Percentiles rank a stretch among this genome's conserved stretches.
phyloP scores from a whole-genome alignment of 2,113 vertebrate genomes.

The Ptyas mucosa region DNA sequence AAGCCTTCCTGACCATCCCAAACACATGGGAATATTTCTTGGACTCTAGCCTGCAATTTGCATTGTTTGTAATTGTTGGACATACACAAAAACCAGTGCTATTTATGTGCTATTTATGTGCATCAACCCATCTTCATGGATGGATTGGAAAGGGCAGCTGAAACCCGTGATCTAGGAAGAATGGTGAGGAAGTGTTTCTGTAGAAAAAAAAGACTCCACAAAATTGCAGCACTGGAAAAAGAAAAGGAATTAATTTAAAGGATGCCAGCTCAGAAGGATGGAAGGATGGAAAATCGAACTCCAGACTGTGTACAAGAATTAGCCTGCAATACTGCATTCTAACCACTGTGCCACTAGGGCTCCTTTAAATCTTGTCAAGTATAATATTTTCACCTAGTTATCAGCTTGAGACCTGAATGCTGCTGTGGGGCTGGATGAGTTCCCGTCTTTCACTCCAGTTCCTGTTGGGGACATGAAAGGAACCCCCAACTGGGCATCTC shows the following conservation, averaged over 20 bases:
- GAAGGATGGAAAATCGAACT: too few relatives aligned
- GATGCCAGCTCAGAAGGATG: too few relatives aligned
- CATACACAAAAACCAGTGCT: not conserved
- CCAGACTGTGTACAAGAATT: too few relatives aligned
- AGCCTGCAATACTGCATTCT: too few relatives aligned
- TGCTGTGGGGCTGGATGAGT: too few relatives aligned
- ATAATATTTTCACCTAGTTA: too few relatives aligned
- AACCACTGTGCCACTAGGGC: too few relatives aligned
- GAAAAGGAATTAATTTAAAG: not conserved
- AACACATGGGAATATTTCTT: not conserved
- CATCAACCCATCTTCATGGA: not conserved
- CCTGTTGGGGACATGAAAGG: too few relatives aligned
- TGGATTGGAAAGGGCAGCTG: not conserved
- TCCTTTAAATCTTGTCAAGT: too few relatives aligned
- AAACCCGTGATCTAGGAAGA: not conserved
- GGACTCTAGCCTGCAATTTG: not conserved
- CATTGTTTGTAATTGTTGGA: not conserved
- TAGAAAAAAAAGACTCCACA: not conserved
- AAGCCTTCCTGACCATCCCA: not conserved
- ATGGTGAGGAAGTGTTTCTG: not conserved
- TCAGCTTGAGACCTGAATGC: too few relatives aligned
- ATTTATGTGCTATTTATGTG: not conserved
- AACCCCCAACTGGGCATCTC: too few relatives aligned
- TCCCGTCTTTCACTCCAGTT: too few relatives aligned
- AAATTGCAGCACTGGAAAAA: not conserved